Evolutionary conservation across 2,888 invertebrate species (phyloP).

Genomic region (Watsonalla cultraria): DNA sequence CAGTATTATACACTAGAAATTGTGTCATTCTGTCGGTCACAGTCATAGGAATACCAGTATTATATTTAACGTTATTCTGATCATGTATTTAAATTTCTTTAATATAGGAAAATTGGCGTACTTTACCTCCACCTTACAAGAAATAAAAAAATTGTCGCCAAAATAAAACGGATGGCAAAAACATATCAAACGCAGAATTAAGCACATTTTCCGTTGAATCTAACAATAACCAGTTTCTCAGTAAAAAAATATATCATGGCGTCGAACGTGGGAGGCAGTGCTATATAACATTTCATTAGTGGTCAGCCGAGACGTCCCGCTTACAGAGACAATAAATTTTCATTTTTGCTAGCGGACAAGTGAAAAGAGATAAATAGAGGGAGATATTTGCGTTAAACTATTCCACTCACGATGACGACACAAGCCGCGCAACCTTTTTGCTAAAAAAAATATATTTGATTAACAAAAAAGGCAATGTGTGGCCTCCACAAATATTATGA

Average conservation of each 20-base stretch:
- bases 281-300: conserved; percentile 69
- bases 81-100: too few species aligned
- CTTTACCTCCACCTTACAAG: too few species aligned
- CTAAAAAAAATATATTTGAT: conserved; percentile 44
- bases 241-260: conserved; percentile 39
- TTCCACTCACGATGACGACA: conserved; percentile 21
- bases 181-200: neutral
- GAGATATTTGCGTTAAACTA: conserved; percentile 52
- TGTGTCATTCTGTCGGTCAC: too few species aligned
- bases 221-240: conserved; percentile 16
- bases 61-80: neutral
- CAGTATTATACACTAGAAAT: too few species aligned
- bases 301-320: conserved; percentile 54
- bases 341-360: conserved; percentile 68
- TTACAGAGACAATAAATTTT: conserved; percentile 69
- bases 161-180: neutral
- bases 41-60: too few species aligned
- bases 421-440: conserved; percentile 18
- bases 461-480: conserved; percentile 36
- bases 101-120: too few species aligned
- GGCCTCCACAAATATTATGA: conserved; percentile 19
- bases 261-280: conserved; percentile 22
- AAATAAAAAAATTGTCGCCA: too few species aligned
- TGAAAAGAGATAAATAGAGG: conserved; percentile 68
- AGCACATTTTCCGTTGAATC: neutral